These are phyloP conservation scores for Leuciscus waleckii DNA, from an alignment of 2,797 vertebrate species.

Conservation along the genomic window DNA sequence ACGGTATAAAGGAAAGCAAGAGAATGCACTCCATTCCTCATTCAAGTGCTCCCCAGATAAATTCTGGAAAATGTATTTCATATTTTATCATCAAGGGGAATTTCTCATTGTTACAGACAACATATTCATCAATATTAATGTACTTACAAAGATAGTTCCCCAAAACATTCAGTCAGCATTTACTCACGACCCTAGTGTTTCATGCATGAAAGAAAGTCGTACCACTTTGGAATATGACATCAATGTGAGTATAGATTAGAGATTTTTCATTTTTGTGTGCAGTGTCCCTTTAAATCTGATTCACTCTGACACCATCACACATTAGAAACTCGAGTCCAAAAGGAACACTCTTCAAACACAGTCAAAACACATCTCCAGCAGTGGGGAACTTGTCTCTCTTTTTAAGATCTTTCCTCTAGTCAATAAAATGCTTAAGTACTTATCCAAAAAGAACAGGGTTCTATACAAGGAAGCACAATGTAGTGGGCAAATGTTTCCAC, in stretches of 20 bases:
- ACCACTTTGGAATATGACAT: not conserved
- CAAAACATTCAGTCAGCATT: not conserved
- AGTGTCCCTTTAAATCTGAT: not conserved
- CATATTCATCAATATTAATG: not conserved
- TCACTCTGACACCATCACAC: not conserved
- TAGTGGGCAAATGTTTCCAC: not conserved
- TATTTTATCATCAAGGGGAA: not conserved
- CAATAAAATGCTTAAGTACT: slow-evolving; percentile 25
- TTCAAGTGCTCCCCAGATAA: not conserved
- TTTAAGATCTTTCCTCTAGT: slow-evolving; percentile 21
- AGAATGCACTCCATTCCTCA: not conserved
- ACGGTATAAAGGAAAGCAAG: not conserved
- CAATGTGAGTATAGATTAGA: not conserved
- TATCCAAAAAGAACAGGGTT: slow-evolving; percentile 10
- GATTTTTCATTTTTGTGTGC: not conserved
- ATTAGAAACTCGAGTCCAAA: not conserved
- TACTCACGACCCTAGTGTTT: not conserved
- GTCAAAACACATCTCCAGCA: slow-evolving; percentile 8
- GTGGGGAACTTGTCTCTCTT: not conserved
- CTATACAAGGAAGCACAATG: slow-evolving; percentile 27
- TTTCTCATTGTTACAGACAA: not conserved
- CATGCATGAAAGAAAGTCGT: not conserved
- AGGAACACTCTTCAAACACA: not conserved
- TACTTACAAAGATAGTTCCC: not conserved
- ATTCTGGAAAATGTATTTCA: not conserved